Evolutionary conservation across 35 echinoderm and acorn worm species (phyloP), one percentile per base, ranked within the genome.

Genomic region (Diadema setosum): DNA sequence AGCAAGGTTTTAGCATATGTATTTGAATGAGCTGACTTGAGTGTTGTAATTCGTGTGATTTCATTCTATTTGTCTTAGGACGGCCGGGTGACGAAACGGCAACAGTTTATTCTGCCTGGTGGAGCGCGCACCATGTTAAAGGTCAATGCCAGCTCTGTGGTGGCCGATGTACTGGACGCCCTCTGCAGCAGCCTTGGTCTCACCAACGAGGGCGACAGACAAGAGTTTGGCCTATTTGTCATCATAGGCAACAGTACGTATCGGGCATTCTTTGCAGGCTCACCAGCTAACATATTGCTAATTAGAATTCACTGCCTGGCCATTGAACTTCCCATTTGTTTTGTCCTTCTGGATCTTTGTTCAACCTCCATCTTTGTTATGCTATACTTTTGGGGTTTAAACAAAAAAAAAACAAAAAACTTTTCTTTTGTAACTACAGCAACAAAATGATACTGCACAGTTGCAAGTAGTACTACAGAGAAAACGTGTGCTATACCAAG

Each of bases 201-300:
- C 31, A 58, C 4, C 67, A 94, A 70, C 59, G 80, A 57, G 55
- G 61, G 80, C 34, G 45, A 83, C 70, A 12, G 56, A 18, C 30
- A 82, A 55, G 92, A 94, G 83, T 94, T 85, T 82, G 83, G 92
- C 1, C 41, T 94, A 17, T 94, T 90, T 94, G 92, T 69, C 21
- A 32, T 94, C 52, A 75, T 90, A n/a, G 70, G 74, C 25, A 81
- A 60, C 57, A 86, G 90, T 92, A 86, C 65, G 83, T 36, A 4
- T 58, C 6, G 9, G 4, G 20, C 26, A 39, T 55, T 0, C 49
- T n/a, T n/a, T n/a, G n/a, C n/a, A n/a, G n/a, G n/a, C n/a, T n/a
- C n/a, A n/a, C n/a, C n/a, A n/a, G n/a, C n/a, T n/a, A n/a, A n/a
- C n/a, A n/a, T n/a, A n/a, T n/a, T n/a, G n/a, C n/a, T n/a, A n/a